phyloP scores from a whole-genome alignment of 2,113 vertebrate species.

The Paramormyrops kingsleyae region DNA sequence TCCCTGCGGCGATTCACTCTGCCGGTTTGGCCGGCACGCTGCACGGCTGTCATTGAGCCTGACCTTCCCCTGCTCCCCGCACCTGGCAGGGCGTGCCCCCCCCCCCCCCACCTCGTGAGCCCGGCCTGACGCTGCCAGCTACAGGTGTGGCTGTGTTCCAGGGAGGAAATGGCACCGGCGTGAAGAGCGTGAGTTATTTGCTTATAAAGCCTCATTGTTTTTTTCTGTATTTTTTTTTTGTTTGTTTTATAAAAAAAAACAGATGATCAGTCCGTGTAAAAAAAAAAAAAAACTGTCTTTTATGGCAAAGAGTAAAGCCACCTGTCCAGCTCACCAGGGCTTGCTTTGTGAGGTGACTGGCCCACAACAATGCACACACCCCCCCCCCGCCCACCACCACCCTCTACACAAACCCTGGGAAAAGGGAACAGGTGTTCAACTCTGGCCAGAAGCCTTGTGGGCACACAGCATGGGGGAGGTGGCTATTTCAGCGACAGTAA shows the following conservation, averaged over 20 bases:
- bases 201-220: constrained; percentile 28
- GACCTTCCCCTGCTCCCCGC: constrained; percentile 13
- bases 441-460: constrained; percentile 20
- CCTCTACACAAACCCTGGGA: constrained; percentile 32
- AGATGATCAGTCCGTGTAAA: constrained; percentile 15
- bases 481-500: constrained; percentile 1
- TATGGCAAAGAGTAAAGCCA: constrained; percentile 19
- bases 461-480: background rate
- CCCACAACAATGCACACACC: constrained; percentile 23
- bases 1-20: background rate
- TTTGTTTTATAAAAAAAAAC: constrained; percentile 4
- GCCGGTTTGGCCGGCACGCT: background rate
- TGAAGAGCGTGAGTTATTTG: constrained; percentile 12
- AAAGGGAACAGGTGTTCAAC: constrained; percentile 33
- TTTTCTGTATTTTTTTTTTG: constrained; percentile 1
- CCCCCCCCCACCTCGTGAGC: constrained; percentile 12
- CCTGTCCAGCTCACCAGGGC: constrained; percentile 20
- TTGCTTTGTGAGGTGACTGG: constrained; percentile 28
- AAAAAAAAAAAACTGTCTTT: background rate
- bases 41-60: constrained; percentile 12
- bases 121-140: constrained; percentile 15
- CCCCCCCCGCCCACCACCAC: background rate
- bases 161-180: constrained; percentile 10
- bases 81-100: constrained; percentile 5
- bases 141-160: background rate